Conservation (phyloP, 2,797 vertebrate species). For the Crax fasciolata region DNA sequence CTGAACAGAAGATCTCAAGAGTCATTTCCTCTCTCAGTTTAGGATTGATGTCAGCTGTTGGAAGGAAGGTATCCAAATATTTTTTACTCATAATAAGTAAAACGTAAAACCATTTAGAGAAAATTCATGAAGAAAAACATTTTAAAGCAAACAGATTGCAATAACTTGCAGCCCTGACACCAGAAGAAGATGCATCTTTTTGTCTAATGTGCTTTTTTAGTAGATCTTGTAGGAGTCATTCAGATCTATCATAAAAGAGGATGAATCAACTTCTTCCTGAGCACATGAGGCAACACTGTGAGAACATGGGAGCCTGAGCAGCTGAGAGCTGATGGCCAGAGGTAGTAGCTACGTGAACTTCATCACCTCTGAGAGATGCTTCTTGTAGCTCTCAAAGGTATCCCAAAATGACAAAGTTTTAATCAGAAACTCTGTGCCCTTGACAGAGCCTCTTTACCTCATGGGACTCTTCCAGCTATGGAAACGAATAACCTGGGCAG, state of each 20-base stretch:
- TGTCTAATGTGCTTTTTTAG: background rate
- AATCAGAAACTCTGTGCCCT: background rate
- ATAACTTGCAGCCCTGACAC: background rate
- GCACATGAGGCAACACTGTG: background rate
- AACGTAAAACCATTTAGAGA: background rate
- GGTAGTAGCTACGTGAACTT: background rate
- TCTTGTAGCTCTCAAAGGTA: background rate
- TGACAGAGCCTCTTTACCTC: background rate
- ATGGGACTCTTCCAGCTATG: background rate
- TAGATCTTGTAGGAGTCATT: background rate
- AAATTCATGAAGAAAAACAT: background rate
- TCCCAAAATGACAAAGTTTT: background rate
- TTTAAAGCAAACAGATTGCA: background rate
- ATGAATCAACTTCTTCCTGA: background rate
- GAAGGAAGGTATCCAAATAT: background rate
- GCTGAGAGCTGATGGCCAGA: background rate
- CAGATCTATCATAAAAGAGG: background rate
- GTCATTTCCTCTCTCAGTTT: background rate
- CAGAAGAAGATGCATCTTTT: background rate
- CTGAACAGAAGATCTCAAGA: background rate
- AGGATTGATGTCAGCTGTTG: background rate
- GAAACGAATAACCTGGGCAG: background rate
- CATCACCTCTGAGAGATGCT: background rate
- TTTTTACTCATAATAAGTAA: background rate
- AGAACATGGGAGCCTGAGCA: background rate